Conservation (phyloP, 2,113 vertebrate species). For the Trachemys scripta region DNA sequence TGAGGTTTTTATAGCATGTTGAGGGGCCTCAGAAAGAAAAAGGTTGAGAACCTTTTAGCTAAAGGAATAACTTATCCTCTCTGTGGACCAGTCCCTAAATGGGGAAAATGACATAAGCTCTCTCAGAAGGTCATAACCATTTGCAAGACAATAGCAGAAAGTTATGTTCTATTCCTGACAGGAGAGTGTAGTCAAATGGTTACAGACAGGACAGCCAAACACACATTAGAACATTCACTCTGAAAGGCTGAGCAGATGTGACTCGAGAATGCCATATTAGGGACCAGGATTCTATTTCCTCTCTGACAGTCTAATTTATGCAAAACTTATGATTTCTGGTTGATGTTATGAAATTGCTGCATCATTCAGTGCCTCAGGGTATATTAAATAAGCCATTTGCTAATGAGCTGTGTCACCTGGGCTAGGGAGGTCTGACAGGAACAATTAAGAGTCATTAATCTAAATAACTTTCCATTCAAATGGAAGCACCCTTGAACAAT, state of each 20-base stretch:
- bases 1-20: too few species aligned
- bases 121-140: too few species aligned
- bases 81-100: too few species aligned
- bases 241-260: not conserved
- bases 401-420: not conserved
- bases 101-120: too few species aligned
- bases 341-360: not conserved
- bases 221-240: not conserved
- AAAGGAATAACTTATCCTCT: too few species aligned
- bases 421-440: not conserved
- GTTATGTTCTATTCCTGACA: not conserved
- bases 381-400: not conserved
- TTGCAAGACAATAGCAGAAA: too few species aligned
- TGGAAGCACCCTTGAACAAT: not conserved
- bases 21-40: too few species aligned
- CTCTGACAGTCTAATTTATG: not conserved
- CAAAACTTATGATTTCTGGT: not conserved
- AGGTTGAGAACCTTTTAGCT: too few species aligned
- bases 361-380: not conserved
- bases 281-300: not conserved
- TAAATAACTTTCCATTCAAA: not conserved
- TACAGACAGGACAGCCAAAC: not conserved
- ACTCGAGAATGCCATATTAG: not conserved
- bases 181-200: not conserved
- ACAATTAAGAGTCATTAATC: not conserved